Evolutionary conservation across 2,888 invertebrate species (phyloP), one percentile per base, ranked within the genome.

Genomic region (Keiferia lycopersicella): DNA sequence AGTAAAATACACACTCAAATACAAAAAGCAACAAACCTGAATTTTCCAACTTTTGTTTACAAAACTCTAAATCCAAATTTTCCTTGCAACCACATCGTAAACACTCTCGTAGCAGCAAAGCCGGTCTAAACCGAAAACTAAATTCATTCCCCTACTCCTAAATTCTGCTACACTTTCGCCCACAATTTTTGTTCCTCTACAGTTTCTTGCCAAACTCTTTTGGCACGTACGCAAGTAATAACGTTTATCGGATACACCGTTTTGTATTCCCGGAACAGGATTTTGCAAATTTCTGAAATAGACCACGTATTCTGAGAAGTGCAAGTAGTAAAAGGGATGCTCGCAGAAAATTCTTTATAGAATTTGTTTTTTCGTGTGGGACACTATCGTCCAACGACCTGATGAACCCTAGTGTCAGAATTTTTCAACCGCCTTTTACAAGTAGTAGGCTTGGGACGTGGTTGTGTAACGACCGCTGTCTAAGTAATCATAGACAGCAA

Each of bases 271-370:
- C 60, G 41, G 65, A 45, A 65, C 62, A 63, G 68, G 68, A 74
- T 71, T 73, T 73, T 69, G 72, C 71, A 73, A 78, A 76, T 75
- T 71, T 75, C 69, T 68, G 68, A 72, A 73, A 72, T 70, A 67
- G 69, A 61, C 26, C 26, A 38, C 63, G 39, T 65, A 63, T 60
- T 63, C 60, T 4, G 41, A 34, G 6, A 16, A 8, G 11, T 10
- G 14, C 8, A 16, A 58, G 39, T 58, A 6, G 2, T 16, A 16
- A 38, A 58, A 58, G 6, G 4, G 26, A 26, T n/a, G n/a, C 10
- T 56, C 1, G 30, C 30, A 30, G 6, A 30, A 30, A 6, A 4
- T 2, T 30, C 2, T 4, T 4, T 30, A 30, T 4, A 30, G 30
- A 30, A 30, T n/a, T n/a, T n/a, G n/a, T n/a, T n/a, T n/a, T n/a